Conservation (phyloP, 2,113 vertebrate genomes). For the Rhipidura dahli region DNA sequence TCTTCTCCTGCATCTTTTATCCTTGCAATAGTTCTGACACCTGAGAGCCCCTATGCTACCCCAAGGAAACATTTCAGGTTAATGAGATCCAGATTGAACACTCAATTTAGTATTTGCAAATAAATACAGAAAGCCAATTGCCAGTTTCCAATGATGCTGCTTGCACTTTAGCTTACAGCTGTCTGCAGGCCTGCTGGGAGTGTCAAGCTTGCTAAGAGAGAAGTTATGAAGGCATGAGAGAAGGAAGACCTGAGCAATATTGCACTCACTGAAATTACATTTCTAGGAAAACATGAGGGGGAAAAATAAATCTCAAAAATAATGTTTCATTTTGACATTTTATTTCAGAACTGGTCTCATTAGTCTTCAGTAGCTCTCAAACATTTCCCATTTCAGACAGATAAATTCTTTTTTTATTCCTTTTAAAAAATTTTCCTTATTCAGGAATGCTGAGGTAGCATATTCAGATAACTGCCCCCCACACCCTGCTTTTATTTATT, state of each 20-base stretch:
- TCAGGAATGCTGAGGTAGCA: not conserved
- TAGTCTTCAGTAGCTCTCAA: not conserved
- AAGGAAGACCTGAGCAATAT: not conserved
- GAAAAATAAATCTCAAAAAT: not conserved
- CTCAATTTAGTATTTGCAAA: not conserved
- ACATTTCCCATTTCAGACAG: not conserved
- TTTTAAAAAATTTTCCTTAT: not conserved
- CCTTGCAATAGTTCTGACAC: not conserved
- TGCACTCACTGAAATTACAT: not conserved
- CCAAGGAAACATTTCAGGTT: not conserved
- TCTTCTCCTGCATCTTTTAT: not conserved
- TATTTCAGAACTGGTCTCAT: not conserved
- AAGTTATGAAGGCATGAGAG: not conserved
- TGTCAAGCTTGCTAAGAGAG: not conserved
- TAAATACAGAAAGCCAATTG: not conserved
- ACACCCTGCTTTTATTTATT: fast-evolving
- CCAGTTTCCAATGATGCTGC: not conserved
- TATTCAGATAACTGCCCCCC: not conserved
- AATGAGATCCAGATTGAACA: not conserved
- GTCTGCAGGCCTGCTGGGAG: not conserved
- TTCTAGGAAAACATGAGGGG: not conserved
- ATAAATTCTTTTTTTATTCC: not conserved
- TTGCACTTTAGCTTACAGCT: not conserved
- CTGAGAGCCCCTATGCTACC: not conserved
- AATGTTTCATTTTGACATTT: constrained; percentile 2